These are phyloP conservation scores for Aplysia californica DNA, from an alignment of 1,140 invertebrate species.

Conservation along the genomic window DNA sequence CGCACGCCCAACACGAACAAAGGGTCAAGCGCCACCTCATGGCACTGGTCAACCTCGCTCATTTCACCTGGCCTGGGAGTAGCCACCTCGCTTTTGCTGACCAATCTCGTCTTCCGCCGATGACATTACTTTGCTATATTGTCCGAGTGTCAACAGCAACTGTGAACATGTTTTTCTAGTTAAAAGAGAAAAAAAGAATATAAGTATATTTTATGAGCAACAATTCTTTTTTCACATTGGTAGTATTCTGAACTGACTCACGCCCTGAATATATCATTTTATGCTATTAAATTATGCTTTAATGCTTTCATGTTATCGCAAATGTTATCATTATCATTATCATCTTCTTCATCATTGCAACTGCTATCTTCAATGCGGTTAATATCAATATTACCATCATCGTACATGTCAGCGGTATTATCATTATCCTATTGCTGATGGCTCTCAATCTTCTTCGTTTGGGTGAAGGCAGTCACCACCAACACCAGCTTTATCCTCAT, in stretches of 20 bases:
- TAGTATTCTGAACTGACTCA: not conserved
- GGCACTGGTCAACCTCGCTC: not conserved
- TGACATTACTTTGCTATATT: not conserved
- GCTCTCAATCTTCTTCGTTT: no score
- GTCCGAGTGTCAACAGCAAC: not conserved
- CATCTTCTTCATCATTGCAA: not conserved
- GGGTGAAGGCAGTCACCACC: no score
- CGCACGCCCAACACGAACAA: not conserved
- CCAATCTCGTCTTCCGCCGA: conserved; percentile 6
- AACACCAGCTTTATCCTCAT: no score
- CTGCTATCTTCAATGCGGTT: not conserved
- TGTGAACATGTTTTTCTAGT: not conserved
- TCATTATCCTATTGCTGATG: no score
- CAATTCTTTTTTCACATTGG: no score
- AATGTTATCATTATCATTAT: not conserved
- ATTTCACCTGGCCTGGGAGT: not conserved
- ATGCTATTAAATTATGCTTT: not conserved
- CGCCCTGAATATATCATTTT: not conserved
- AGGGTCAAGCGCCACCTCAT: not conserved
- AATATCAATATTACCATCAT: no score
- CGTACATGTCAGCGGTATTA: no score
- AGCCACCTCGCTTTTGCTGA: not conserved
- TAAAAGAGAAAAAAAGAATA: not conserved
- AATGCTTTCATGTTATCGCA: not conserved
- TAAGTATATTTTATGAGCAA: no score